Evolutionary conservation across 2,888 invertebrate genomes (phyloP), one percentile per base, ranked within the genome.

Genomic region (Notodonta dromedarius): DNA sequence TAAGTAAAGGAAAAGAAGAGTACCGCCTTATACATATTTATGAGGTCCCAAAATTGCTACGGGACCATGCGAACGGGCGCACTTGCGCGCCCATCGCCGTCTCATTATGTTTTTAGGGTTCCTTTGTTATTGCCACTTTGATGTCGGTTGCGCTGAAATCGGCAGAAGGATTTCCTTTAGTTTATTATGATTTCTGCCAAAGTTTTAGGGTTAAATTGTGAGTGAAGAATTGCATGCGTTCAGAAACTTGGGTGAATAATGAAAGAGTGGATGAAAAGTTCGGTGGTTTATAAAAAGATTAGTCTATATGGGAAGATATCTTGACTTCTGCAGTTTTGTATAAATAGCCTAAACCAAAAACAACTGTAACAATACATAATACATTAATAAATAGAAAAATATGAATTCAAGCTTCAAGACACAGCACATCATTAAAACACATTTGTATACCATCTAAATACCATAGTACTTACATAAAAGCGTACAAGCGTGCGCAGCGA

Each of bases 1-100:
- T 93, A 94, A 94, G 93, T 91, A 91, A 91, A 93, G 93, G 90
- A 93, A 93, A 93, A 93, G 91, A 93, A 92, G 88, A 89, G 81
- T 78, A 84, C 89, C 86, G 85, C 87, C 89, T 87, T 84, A 92
- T 93, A 92, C 91, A 93, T 93, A 93, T 93, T 91, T 93, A 93
- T 93, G 92, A 93, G 90, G 77, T 80, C 84, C 86, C 86, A 80
- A 91, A 93, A 92, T 91, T 93, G 90, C 84, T 91, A 87, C 89
- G 89, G 91, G 87, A 87, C 90, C 90, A 79, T 93, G 92, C 88
- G 93, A 92, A 91, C 88, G 77, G 86, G 79, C 87, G 90, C 93
- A 93, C 93, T 93, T 93, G 91, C 80, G 80, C 80, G 6, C 56
- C 79, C 77, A 80, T 87, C 78, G 85, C 84, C 82, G 86, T 90